A percentile compares a stretch with the other conserved stretches of the same genome.
Evolutionary conservation across 2,888 invertebrate genomes (phyloP).

Genomic region (Macroteleia sp.): DNA sequence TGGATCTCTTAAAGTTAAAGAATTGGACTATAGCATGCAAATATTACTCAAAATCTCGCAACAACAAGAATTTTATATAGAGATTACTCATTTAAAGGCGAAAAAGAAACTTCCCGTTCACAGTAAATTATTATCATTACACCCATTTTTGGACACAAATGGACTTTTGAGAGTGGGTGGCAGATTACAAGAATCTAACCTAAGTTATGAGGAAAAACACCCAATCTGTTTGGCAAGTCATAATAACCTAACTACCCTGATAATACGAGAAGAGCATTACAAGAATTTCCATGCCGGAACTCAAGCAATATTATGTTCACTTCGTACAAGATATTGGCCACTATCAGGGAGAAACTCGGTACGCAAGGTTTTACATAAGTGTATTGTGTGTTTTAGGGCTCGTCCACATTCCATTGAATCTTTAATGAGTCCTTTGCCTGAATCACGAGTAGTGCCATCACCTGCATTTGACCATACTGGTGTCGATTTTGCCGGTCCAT

Average conservation of each 20-base stretch:
- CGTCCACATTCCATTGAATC: no score
- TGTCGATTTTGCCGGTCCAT: not conserved
- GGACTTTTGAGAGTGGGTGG: constrained; percentile 28
- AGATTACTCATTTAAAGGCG: not conserved
- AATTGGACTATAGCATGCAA: constrained; percentile 5
- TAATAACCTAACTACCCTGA: constrained; percentile 12
- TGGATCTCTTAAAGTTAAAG: not conserved
- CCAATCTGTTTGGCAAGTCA: constrained; percentile 12
- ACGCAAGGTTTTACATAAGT: not conserved
- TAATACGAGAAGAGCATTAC: constrained; percentile 31
- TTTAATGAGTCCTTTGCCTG: no score
- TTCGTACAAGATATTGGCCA: not conserved
- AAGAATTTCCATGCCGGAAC: constrained; percentile 38
- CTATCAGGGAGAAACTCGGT: not conserved
- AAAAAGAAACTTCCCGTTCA: constrained; percentile 4
- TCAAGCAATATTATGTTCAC: constrained; percentile 3
- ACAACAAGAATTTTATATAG: not conserved
- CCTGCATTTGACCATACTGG: not conserved
- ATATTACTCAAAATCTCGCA: not conserved
- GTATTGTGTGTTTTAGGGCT: no score
- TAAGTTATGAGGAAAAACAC: constrained; percentile 10
- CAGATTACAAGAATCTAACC: constrained; percentile 7
- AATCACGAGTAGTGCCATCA: no score
- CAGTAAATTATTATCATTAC: not conserved
- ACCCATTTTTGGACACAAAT: constrained; percentile 23